phyloP scores from a whole-genome alignment of 2,113 vertebrate genomes.

The Raja brachyura region DNA sequence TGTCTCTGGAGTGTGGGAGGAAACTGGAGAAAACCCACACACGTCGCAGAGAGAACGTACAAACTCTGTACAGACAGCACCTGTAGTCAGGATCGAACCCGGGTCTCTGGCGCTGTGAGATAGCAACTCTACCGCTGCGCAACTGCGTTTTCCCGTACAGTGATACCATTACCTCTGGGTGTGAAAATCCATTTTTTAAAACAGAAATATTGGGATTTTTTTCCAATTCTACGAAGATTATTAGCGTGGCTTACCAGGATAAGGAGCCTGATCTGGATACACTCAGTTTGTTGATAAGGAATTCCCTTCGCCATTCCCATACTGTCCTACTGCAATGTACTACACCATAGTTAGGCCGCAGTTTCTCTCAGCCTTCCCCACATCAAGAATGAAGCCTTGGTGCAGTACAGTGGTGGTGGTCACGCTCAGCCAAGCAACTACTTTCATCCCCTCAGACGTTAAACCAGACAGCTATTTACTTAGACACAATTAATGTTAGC shows the following conservation, averaged over 20 bases:
- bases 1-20: too few species aligned
- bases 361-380: not conserved
- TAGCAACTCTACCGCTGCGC: too few species aligned
- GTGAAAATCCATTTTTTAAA: too few species aligned
- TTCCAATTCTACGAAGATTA: not conserved
- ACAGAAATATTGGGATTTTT: not conserved
- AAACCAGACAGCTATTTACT: not conserved
- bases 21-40: too few species aligned
- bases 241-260: not conserved
- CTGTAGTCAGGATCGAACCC: too few species aligned
- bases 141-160: too few species aligned
- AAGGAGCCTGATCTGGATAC: too few species aligned
- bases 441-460: not conserved
- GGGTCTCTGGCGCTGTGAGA: too few species aligned
- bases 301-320: not conserved
- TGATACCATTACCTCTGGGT: too few species aligned
- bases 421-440: not conserved
- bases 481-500: too few species aligned
- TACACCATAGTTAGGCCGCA: not conserved
- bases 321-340: not conserved
- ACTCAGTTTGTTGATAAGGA: not conserved
- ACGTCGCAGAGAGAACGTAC: too few species aligned
- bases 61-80: too few species aligned
- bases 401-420: not conserved
- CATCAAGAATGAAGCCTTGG: not conserved